Evolutionary conservation across 2,888 invertebrate genomes (phyloP), one percentile per base, ranked within the genome.

Genomic region (Andrena minutula): DNA sequence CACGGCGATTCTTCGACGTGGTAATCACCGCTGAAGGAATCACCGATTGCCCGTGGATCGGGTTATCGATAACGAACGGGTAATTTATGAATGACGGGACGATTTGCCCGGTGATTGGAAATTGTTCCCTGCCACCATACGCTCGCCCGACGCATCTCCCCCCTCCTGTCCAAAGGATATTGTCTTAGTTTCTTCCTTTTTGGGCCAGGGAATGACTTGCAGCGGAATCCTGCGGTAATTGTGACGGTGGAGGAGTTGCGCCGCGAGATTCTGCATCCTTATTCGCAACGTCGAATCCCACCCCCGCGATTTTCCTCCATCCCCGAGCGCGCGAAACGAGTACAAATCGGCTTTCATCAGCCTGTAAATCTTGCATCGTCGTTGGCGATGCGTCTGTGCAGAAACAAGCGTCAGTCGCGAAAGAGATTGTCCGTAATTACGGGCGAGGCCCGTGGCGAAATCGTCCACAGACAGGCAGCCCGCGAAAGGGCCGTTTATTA

Each of bases 21-120:
- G 83, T 83, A 83, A 83, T 83, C 82, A 77, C 70, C 56, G 71
- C 56, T 72, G 56, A 74, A 82, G 82, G 81, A 81, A 68, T 81
- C 82, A 84, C 79, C 56, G 77, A 80, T 71, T 73, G 71, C 53
- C 49, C 72, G 60, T 71, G 75, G 32, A 81, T 73, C 75, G 73
- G 72, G 74, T 75, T 76, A 78, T 82, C 83, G 83, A 79, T 79
- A 83, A 79, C 78, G 75, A 60, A 77, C 71, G 53, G 64, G 32
- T 82, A 82, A 83, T 83, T 83, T 83, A 83, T 83, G 82, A 69
- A 82, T 41, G 63, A 30, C 20, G 56, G 51, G 26, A 58, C 74
- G 56, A 60, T 73, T 66, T 69, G 64, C 41, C 64, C 28, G 61
- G 71, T 81, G 82, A 81, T 82, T 82, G 76, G 82, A 82, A 75